phyloP scores from a whole-genome alignment of 2,888 invertebrate genomes.

The Lasioglossum marginatum region DNA sequence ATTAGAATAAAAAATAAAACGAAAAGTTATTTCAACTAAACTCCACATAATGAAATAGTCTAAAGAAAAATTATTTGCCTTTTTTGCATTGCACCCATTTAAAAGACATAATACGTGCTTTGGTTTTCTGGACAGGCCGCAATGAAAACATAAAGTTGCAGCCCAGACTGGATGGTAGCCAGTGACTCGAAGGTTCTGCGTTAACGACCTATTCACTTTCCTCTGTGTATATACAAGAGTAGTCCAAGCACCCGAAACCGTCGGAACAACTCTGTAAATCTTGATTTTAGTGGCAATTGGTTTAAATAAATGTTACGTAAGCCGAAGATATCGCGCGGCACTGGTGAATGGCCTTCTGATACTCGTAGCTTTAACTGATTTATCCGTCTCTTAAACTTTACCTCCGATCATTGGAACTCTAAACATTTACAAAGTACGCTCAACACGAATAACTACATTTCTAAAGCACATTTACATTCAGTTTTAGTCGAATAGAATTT shows the following conservation, averaged over 20 bases:
- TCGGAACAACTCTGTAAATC: neutral
- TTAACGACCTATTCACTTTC: slow-evolving; percentile 49
- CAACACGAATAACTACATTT: neutral
- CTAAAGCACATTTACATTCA: neutral
- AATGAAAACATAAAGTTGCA: slow-evolving; percentile 73
- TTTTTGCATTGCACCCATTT: slow-evolving; percentile 33
- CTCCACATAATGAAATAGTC: too few relatives aligned
- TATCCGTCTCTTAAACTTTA: neutral
- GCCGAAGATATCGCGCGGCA: neutral
- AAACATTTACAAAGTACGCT: neutral
- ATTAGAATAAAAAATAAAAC: too few relatives aligned
- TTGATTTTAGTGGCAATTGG: slow-evolving; percentile 6
- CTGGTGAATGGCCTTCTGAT: neutral
- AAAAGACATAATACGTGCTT: slow-evolving; percentile 52
- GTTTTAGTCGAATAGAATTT: neutral
- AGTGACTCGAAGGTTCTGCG: slow-evolving; percentile 67
- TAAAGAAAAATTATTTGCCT: too few relatives aligned
- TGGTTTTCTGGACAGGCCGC: slow-evolving; percentile 49
- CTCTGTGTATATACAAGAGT: slow-evolving; percentile 30
- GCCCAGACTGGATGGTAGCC: slow-evolving; percentile 76
- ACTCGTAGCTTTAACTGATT: neutral
- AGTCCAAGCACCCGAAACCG: slow-evolving; percentile 8
- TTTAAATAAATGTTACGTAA: neutral
- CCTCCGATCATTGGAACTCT: too few relatives aligned
- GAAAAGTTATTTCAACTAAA: too few relatives aligned